Evolutionary conservation across 1,140 invertebrate species (phyloP), one percentile per base, ranked within the genome.

Genomic region (Leptopilina boulardi): DNA sequence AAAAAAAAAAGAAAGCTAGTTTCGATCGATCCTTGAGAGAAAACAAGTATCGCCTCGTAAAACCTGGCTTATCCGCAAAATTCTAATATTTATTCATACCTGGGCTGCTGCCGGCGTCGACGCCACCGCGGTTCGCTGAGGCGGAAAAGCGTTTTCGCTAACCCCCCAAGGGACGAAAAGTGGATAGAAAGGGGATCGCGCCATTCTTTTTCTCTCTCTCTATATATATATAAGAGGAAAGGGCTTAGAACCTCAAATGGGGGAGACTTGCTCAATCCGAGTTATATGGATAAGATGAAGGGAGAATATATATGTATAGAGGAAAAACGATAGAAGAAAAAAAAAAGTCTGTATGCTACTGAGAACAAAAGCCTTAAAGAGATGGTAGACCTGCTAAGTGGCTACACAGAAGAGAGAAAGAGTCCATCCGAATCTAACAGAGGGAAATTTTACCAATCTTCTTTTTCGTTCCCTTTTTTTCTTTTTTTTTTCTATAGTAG

Each of bases 61-160:
- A 89, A 87, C 84, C 80, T 83, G 76, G 88, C 85, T 90, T 89
- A 90, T 89, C 87, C 86, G 83, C 86, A 86, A 89, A 87, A 90
- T 89, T 89, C 86, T 89, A 89, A 89, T 90, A 90, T 90, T 90
- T 89, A 90, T 90, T 90, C 89, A 90, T 88, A 89, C 84, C 85
- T 86, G 79, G 78, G 19, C 71, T 73, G 75, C 10, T 66, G n/a
- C n/a, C 5, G 77, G 73, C 74, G 73, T 80, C 74, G 41, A 81
- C 76, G 79, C 79, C 76, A 79, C 80, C 74, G 80, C 81, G 34
- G 34, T 38, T 88, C 87, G 84, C 84, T 84, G 84, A 87, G 81
- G 83, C 83, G 88, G 88, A 90, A 89, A 89, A 89, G 88, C 86
- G 86, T 89, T 89, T 84, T 82, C 77, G 76, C 83, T 83, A 87